Evolutionary conservation across 2,113 vertebrate species (phyloP).

Genomic region (Melanerpes aurifrons): DNA sequence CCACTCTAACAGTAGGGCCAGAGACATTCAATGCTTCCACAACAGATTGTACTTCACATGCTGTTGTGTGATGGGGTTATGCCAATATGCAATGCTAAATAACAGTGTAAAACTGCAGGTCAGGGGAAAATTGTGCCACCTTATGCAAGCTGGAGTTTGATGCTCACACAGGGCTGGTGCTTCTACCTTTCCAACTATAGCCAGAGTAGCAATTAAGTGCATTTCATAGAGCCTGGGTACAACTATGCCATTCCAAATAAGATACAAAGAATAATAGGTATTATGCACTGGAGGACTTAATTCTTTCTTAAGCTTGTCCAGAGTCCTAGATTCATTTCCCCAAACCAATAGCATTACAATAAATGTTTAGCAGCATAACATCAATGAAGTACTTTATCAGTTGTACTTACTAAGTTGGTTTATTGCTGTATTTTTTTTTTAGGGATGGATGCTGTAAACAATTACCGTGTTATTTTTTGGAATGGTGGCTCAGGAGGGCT

Average conservation of each 20-base stretch:
- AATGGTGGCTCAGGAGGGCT: constrained; percentile 69
- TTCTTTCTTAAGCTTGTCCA: neutral
- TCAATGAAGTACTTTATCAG: neutral
- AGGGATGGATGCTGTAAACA: constrained; percentile 61
- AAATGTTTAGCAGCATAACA: neutral
- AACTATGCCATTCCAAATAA: neutral
- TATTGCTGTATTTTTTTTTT: neutral
- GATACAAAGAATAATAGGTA: neutral
- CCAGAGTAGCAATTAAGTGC: neutral
- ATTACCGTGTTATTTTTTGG: constrained; percentile 72
- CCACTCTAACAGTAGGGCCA: neutral
- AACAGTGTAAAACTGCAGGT: neutral
- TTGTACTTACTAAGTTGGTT: neutral
- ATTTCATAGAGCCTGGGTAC: neutral
- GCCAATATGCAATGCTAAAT: neutral
- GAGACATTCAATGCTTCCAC: fast-evolving
- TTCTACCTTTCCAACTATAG: neutral
- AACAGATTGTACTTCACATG: neutral
- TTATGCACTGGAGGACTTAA: neutral
- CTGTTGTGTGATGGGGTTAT: fast-evolving
- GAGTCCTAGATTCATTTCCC: neutral
- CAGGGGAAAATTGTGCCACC: neutral
- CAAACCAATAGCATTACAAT: neutral
- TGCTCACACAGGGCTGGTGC: neutral
- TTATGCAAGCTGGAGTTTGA: neutral